Conservation (phyloP, 2,888 invertebrate genomes). For the Eristalinus aeneus region DNA sequence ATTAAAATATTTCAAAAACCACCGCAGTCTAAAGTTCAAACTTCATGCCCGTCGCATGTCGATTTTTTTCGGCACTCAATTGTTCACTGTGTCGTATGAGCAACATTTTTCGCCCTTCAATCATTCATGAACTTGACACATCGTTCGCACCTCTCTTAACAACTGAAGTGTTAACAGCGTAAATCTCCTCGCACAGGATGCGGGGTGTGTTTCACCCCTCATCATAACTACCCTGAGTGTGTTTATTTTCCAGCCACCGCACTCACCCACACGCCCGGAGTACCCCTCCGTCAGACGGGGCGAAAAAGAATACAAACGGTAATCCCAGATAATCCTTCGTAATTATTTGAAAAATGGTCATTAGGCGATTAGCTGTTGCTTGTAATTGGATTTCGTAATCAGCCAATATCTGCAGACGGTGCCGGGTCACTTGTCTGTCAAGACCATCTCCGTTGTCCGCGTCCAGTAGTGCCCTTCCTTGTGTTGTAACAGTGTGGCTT, state of each 20-base stretch:
- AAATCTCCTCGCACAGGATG: background rate
- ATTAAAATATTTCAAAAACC: too few relatives aligned
- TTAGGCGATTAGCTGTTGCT: conserved; percentile 76
- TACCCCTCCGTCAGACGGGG: background rate
- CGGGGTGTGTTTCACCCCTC: background rate
- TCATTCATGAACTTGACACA: background rate
- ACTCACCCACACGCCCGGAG: background rate
- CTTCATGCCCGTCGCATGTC: too few relatives aligned
- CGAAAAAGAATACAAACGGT: conserved; percentile 3
- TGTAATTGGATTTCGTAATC: conserved; percentile 63
- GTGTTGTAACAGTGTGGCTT: background rate
- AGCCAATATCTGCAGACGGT: conserved; percentile 24
- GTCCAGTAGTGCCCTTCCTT: conserved; percentile 29
- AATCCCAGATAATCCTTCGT: conserved; percentile 76
- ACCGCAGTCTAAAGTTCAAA: too few relatives aligned
- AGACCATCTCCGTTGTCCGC: conserved; percentile 31
- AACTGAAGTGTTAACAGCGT: background rate
- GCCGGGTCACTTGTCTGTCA: conserved; percentile 41
- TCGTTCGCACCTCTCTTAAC: background rate
- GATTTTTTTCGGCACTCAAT: background rate
- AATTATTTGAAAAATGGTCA: conserved; percentile 79
- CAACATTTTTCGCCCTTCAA: background rate
- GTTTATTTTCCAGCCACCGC: background rate
- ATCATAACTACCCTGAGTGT: background rate
- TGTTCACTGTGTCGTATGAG: background rate